Evolutionary conservation across 1,140 invertebrate species (phyloP), one percentile per base, ranked within the genome.

Genomic region (Trachymyrmex septentrionalis): DNA sequence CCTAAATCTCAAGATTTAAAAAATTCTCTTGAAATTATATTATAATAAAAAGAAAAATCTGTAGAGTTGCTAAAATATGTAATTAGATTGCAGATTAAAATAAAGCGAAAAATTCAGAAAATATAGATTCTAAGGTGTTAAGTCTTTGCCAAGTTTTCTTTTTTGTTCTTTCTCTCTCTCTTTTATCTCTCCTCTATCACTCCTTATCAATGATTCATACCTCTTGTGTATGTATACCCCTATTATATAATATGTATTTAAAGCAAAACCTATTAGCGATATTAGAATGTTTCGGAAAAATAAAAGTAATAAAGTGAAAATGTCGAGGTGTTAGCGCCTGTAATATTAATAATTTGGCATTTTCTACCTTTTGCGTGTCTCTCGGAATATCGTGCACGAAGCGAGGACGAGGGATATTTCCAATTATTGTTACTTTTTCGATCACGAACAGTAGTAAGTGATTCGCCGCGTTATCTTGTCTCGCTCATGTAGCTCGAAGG

Each of bases 291-390:
- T 75, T 75, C 1, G 19, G 63, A 76, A 73, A 75, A 84, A 6
- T 72, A 44, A 34, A 84, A 75, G 7, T 69, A 69, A 81, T 81
- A 81, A 69, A 53, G 16, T 67, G 48, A 81, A 69, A 69, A 81
- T 71, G 48, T 71, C 64, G 57, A 81, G 63, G 44, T 5, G 77
- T 53, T 38, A 63, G 77, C 64, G 4, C 30, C 3, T 21, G 27
- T 38, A 38, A 30, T 38, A 38, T 38, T 38, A 38, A 48, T 38
- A 38, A 48, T 81, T 81, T 21, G 30, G 10, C 16, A 71, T 71
- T 81, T 71, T 71, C 30, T 21, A 57, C 27, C 10, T 38, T 24
- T 78, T 12, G 59, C 55, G n/a, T 24, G 27, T 55, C 9, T 38
- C n/a, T 34, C 53, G 80, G 30, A 34, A 48, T 84, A 59, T 61